Percentiles rank a stretch among this genome's conserved stretches.
These are phyloP conservation scores for Agrochola lychnidis DNA, from an alignment of 2,888 invertebrate genomes.

Conservation along the genomic window DNA sequence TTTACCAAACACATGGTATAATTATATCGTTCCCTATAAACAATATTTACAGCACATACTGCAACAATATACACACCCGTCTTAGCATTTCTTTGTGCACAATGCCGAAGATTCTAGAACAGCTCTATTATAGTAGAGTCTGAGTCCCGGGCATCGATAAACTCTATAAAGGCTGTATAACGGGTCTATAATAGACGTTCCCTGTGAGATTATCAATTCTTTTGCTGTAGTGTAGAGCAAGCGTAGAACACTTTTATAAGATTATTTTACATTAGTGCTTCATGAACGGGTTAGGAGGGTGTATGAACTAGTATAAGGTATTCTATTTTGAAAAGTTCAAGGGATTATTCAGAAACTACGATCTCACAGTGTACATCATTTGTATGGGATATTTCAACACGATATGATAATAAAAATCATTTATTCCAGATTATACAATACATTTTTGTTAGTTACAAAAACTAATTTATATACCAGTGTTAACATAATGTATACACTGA, in stretches of 20 bases:
- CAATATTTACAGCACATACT: conserved; percentile 8
- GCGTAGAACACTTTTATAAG: conserved; percentile 40
- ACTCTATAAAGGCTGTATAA: conserved; percentile 64
- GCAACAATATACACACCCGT: conserved; percentile 18
- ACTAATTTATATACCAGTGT: too few species aligned
- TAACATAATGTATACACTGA: too few species aligned
- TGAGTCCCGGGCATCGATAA: conserved; percentile 65
- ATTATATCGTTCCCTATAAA: not conserved
- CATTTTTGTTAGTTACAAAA: too few species aligned
- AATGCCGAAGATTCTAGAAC: conserved; percentile 25
- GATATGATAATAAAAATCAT: too few species aligned
- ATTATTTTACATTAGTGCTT: conserved; percentile 32
- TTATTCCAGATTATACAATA: too few species aligned
- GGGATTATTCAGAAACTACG: not conserved
- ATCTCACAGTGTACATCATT: not conserved
- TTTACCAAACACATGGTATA: not conserved
- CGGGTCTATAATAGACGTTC: conserved; percentile 67
- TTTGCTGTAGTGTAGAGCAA: conserved; percentile 28
- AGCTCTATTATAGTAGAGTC: conserved; percentile 53
- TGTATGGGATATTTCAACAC: not conserved
- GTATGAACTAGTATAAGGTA: not conserved
- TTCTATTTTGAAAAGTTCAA: not conserved
- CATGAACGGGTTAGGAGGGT: not conserved
- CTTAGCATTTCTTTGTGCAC: conserved; percentile 30
- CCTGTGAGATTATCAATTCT: conserved; percentile 69